Base-by-base conservation (phyloP, 2,113 vertebrate species). In the Phyllopteryx taeniolatus region DNA sequence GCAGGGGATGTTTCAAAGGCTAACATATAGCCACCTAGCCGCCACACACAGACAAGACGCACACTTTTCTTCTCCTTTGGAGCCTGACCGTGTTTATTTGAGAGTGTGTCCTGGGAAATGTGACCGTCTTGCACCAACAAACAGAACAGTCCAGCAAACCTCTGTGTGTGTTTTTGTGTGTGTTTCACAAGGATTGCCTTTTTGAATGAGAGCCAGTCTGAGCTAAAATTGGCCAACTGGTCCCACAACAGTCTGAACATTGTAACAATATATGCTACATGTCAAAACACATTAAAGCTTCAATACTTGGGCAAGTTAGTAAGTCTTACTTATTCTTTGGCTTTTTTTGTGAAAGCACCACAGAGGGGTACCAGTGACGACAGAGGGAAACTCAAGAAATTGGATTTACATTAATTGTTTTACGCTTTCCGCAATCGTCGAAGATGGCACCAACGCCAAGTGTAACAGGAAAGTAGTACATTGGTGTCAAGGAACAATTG, bases 51-150 rank as follows among this genome's bases (percentile, higher is more conserved):
- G 10, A 31, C n/a, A 51, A 51, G 44, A 70, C 56, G 65, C 57
- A 43, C 17, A 5, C 67, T 35, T 42, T 69, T 74, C 51, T 67
- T 77, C 70, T 15, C 56, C 68, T 74, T 86, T 85, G 85, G 78
- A 87, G 78, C 68, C 79, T 77, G 62, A 47, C 80, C 79, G 68
- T 88, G 85, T 91, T 91, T 91, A 91, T 91, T 91, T 91, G 83
- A 89, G 86, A 84, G 78, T 81, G 74, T 79, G 83, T 87, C 79
- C 76, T 85, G 84, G 88, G 88, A 91, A 90, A 88, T 88, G 80
- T 88, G 89, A 86, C 84, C 35, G 6, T 84, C 80, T 83, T 85
- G 70, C 72, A 82, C 85, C 87, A 90, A 90, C 84, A 89, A 88
- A 88, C 83, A 19, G 69, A 84, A 59, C 73, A 57, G 76, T 54